Evolutionary conservation across 2,888 invertebrate genomes (phyloP).

Genomic region (Pogonocherus hispidulus): DNA sequence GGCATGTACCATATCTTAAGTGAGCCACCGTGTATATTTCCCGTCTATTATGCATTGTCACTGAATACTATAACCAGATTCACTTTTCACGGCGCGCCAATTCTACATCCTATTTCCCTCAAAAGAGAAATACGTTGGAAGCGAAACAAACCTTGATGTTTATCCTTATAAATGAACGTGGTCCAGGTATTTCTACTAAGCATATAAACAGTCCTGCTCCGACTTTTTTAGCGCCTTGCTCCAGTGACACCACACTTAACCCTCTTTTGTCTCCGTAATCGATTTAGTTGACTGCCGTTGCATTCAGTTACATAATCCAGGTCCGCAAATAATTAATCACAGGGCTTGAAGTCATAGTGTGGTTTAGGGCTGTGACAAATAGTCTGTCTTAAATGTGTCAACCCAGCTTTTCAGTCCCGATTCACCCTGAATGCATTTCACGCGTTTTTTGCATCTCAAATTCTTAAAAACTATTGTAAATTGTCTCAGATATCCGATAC

Average conservation of each 20-base stretch:
- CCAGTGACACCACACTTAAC: slow-evolving; percentile 57
- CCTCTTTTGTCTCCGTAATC: slow-evolving; percentile 60
- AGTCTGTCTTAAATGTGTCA: slow-evolving; percentile 65
- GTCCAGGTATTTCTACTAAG: slow-evolving; percentile 30
- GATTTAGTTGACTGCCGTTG: slow-evolving; percentile 58
- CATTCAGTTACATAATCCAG: slow-evolving; percentile 62
- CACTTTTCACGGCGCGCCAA: too few relatives aligned
- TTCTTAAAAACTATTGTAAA: slow-evolving; percentile 45
- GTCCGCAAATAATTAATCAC: slow-evolving; percentile 64
- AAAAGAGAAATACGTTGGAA: slow-evolving; percentile 34
- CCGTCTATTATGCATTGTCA: too few relatives aligned
- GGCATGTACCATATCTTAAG: too few relatives aligned
- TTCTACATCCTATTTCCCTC: too few relatives aligned
- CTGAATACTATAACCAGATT: too few relatives aligned
- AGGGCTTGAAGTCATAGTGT: slow-evolving; percentile 56
- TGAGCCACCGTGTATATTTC: too few relatives aligned
- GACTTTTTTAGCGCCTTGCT: slow-evolving; percentile 35
- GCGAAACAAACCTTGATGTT: slow-evolving; percentile 22
- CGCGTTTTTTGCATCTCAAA: slow-evolving; percentile 52
- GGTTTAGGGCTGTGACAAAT: slow-evolving; percentile 65
- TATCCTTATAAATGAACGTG: slow-evolving; percentile 47
- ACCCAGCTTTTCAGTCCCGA: slow-evolving; percentile 58
- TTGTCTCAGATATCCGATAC: slow-evolving; percentile 39
- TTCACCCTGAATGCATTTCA: slow-evolving; percentile 59
- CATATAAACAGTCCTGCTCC: slow-evolving; percentile 39